These are phyloP conservation scores for Synergus laeviventris DNA, from an alignment of 2,888 invertebrate species.

Conservation along the genomic window DNA sequence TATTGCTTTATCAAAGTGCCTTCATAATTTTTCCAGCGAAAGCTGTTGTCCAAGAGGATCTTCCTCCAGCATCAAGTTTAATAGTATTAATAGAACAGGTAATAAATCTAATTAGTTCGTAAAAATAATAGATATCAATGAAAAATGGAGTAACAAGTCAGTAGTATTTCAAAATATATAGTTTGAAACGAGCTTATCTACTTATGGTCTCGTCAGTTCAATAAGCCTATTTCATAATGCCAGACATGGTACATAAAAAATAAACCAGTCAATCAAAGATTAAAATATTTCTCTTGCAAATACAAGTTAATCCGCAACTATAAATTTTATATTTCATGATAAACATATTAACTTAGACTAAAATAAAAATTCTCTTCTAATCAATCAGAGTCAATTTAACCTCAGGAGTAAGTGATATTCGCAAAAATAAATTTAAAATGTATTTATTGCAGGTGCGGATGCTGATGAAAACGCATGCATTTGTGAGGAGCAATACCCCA, in stretches of 20 bases:
- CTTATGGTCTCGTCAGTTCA: background rate
- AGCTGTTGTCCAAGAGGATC: constrained; percentile 72
- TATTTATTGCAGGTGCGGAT: constrained; percentile 80
- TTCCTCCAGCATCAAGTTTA: constrained; percentile 79
- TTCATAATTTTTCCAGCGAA: constrained; percentile 75
- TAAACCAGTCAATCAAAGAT: background rate
- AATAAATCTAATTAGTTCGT: constrained; percentile 38
- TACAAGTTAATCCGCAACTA: background rate
- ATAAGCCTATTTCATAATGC: background rate
- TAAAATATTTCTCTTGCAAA: background rate
- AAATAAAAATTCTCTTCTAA: background rate
- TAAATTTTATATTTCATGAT: background rate
- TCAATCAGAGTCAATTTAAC: background rate
- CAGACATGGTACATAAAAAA: background rate
- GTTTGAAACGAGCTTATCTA: background rate
- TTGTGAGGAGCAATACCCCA: constrained; percentile 84
- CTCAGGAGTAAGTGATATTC: background rate
- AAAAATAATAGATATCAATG: background rate
- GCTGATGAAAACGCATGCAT: constrained; percentile 92
- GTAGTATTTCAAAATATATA: background rate
- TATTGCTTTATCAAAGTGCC: constrained; percentile 71
- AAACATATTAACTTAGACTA: background rate
- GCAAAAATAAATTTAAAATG: background rate
- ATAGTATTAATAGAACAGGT: constrained; percentile 81
- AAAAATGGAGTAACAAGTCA: background rate